Conservation (phyloP, 1,140 invertebrate species). For the Chlorops oryzae region DNA sequence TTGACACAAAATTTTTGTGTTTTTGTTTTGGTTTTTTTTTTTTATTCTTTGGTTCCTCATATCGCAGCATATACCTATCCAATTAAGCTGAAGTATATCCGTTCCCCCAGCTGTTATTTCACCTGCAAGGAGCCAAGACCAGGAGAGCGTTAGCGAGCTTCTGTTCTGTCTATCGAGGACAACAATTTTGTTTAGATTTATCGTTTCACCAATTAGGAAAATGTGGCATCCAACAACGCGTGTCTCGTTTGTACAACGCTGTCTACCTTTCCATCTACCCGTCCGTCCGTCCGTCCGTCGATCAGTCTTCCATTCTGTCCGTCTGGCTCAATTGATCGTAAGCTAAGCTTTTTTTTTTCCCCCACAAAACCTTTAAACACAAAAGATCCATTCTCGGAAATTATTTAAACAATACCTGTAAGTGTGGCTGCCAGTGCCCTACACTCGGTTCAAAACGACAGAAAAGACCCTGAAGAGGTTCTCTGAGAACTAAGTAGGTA, state of each 20-base stretch:
- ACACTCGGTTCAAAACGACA: too few species aligned
- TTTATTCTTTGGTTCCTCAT: background rate
- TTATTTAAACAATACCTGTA: too few species aligned
- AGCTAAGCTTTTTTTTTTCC: constrained; percentile 1
- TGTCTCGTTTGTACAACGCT: too few species aligned
- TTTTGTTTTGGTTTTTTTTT: background rate
- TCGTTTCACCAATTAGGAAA: constrained; percentile 12
- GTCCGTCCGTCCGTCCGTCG: background rate
- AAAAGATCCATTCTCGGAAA: background rate
- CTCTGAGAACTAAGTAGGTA: too few species aligned
- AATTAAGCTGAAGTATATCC: constrained; percentile 1
- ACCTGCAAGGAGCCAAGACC: background rate
- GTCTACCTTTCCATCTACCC: background rate
- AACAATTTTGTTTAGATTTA: constrained; percentile 7
- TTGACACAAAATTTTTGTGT: background rate
- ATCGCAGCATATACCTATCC: background rate
- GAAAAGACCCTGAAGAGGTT: too few species aligned
- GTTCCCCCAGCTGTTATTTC: background rate
- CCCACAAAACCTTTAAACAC: background rate
- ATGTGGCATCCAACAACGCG: background rate
- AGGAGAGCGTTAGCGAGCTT: background rate
- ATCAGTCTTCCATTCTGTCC: background rate
- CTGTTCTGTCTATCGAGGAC: background rate
- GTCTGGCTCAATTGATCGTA: background rate
- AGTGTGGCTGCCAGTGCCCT: too few species aligned